Evolutionary conservation across 2,888 invertebrate genomes (phyloP).

Genomic region (Anticlea derivata): DNA sequence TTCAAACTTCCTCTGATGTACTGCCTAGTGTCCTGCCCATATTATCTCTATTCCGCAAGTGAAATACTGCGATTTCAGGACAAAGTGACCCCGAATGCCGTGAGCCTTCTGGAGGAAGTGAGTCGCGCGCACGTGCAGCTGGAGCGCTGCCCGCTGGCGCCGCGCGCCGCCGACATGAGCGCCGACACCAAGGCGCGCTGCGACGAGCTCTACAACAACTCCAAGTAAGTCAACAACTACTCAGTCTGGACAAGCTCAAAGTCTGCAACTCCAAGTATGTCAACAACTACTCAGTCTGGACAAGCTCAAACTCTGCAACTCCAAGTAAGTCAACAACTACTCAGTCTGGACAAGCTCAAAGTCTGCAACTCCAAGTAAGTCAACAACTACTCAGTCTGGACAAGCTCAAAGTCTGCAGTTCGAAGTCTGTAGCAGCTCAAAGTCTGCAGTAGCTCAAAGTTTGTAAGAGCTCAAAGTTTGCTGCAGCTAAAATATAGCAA

Average conservation of each 20-base stretch:
- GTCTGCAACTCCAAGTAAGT: constrained; percentile 47
- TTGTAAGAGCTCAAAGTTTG: constrained; percentile 55
- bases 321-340: constrained; percentile 50
- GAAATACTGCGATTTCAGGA: background rate
- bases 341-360: too few relatives aligned
- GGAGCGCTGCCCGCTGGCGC: constrained; percentile 44
- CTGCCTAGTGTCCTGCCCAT: background rate
- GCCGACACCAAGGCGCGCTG: constrained; percentile 39
- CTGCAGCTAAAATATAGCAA: too few relatives aligned
- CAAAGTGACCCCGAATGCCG: constrained; percentile 26
- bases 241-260: too few relatives aligned
- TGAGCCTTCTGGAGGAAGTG: constrained; percentile 42
- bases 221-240: constrained; percentile 50
- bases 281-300: too few relatives aligned
- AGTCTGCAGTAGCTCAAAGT: constrained; percentile 43
- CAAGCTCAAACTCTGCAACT: constrained; percentile 48
- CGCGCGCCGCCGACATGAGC: constrained; percentile 33
- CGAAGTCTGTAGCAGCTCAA: too few relatives aligned
- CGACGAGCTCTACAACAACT: constrained; percentile 50
- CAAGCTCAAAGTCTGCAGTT: constrained; percentile 48
- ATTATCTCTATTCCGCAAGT: too few relatives aligned
- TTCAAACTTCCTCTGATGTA: too few relatives aligned
- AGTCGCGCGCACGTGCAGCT: constrained; percentile 32
- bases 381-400: too few relatives aligned
- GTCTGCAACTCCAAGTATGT: constrained; percentile 47